Evolutionary conservation across 2,888 invertebrate species (phyloP), one percentile per base, ranked within the genome.

Genomic region (Aspidiotus rigidus): DNA sequence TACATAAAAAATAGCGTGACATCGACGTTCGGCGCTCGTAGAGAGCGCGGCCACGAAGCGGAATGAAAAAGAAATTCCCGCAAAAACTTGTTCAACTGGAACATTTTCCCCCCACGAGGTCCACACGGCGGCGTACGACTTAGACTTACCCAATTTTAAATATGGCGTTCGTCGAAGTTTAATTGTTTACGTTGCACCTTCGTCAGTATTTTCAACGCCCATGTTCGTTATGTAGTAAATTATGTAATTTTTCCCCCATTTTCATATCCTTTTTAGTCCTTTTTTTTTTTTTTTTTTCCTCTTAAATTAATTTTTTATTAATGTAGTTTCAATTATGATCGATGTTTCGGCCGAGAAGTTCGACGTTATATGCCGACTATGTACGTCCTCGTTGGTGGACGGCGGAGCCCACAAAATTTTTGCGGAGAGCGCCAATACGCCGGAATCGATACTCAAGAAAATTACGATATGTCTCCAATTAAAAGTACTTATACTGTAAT

Each of bases 151-250:
- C 69, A 69, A 69, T 69, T 69, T 69, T 69, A 62, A 69, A 62
- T 49, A 69, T 69, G 69, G 69, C 69, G 69, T 56, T 63, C 44
- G 55, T 57, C 63, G 41, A 49, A 57, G 42, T 69, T 62, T 69
- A 62, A 63, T 69, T 69, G 69, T 69, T 69, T 69, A 69, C 69
- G 69, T 69, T 69, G 69, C 69, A 69, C 69, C 69, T 62, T 69
- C 56, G 16, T 28, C 28, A 28, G 28, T 28, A 28, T 54, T 57
- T 39, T 44, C 44, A 69, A 55, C 57, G 57, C 69, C 69, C 56
- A 56, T 69, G 62, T 69, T 69, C 63, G 69, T 62, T 41, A 69
- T 62, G 69, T 62, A 61, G 69, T 69, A 56, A 54, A 69, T 69
- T 61, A 69, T 40, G 60, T 60, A 61, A 62, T 15, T 69, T 69